Conservation (phyloP, 2,888 invertebrate species). For the Drosophila rubida region DNA sequence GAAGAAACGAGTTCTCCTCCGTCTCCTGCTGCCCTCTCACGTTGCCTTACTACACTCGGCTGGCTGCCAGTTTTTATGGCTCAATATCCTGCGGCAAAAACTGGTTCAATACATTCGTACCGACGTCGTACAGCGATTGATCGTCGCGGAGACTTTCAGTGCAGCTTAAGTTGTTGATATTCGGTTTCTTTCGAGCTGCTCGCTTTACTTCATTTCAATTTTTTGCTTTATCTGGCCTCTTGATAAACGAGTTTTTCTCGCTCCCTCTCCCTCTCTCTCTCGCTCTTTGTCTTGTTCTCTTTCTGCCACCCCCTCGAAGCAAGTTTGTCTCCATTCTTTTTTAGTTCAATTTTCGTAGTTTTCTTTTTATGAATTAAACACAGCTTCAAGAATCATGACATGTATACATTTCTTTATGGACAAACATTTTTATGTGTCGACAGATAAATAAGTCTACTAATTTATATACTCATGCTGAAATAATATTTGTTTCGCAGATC, state of each 20-base stretch:
- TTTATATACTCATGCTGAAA: no score
- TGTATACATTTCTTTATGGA: no score
- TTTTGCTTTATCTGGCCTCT: conserved; percentile 26
- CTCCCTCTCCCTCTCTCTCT: not conserved
- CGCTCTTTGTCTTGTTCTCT: not conserved
- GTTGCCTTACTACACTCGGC: conserved; percentile 24
- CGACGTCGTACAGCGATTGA: conserved; percentile 57
- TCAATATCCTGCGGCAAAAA: conserved; percentile 74
- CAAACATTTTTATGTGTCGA: no score
- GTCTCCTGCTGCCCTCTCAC: conserved; percentile 2
- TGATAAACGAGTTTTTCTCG: not conserved
- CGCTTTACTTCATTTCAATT: conserved; percentile 30
- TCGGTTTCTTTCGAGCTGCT: conserved; percentile 48
- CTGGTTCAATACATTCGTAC: conserved; percentile 64
- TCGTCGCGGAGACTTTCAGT: conserved; percentile 31
- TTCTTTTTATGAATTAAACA: conserved; percentile 57
- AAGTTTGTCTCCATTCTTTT: not conserved
- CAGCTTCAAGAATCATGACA: no score
- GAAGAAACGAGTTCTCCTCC: conserved; percentile 59
- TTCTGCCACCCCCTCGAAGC: not conserved
- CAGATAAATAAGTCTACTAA: no score
- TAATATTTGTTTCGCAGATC: no score
- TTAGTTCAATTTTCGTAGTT: conserved; percentile 28
- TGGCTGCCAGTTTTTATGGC: conserved; percentile 64
- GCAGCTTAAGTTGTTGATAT: conserved; percentile 20